phyloP scores from a whole-genome alignment of 2,797 vertebrate species.

The Fistularia tabacaria region DNA sequence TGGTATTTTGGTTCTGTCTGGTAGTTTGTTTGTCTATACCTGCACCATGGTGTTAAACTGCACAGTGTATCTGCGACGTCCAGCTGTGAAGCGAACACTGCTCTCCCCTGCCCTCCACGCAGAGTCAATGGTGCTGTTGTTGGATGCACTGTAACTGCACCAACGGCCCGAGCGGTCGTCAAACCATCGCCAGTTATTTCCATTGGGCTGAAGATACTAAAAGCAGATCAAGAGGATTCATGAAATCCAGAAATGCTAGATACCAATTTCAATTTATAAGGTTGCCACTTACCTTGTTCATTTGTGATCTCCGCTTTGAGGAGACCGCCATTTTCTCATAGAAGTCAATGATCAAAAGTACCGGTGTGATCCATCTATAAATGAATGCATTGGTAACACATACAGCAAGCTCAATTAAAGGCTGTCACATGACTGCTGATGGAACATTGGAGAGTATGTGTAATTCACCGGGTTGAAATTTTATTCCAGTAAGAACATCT shows the following conservation, averaged over 20 bases:
- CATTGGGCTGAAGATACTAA: slow-evolving; percentile 92
- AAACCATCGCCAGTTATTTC: slow-evolving; percentile 98
- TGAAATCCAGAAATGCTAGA: not conserved
- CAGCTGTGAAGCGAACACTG: slow-evolving; percentile 93
- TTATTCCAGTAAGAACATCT: no score
- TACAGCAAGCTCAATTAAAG: no score
- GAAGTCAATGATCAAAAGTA: slow-evolving; percentile 91
- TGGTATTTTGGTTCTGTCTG: not conserved
- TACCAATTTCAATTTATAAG: not conserved
- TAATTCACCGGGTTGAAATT: no score
- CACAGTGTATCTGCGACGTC: slow-evolving; percentile 92
- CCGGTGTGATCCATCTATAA: slow-evolving; percentile 93
- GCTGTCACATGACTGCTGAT: no score
- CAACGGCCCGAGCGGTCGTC: slow-evolving; percentile 95
- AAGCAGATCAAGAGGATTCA: not conserved
- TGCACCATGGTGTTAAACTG: slow-evolving; percentile 98
- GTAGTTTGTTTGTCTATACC: slow-evolving; percentile 62
- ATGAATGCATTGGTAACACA: not conserved
- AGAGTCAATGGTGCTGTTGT: slow-evolving; percentile 94
- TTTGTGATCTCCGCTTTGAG: slow-evolving; percentile 90
- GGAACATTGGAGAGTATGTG: no score
- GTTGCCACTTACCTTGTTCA: slow-evolving; percentile 84
- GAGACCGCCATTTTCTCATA: slow-evolving; percentile 96
- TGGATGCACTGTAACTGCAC: slow-evolving; percentile 97
- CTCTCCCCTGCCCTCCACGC: slow-evolving; percentile 93